Base-by-base conservation (phyloP, 2,797 vertebrate species). In the Sebastes iracundus region DNA sequence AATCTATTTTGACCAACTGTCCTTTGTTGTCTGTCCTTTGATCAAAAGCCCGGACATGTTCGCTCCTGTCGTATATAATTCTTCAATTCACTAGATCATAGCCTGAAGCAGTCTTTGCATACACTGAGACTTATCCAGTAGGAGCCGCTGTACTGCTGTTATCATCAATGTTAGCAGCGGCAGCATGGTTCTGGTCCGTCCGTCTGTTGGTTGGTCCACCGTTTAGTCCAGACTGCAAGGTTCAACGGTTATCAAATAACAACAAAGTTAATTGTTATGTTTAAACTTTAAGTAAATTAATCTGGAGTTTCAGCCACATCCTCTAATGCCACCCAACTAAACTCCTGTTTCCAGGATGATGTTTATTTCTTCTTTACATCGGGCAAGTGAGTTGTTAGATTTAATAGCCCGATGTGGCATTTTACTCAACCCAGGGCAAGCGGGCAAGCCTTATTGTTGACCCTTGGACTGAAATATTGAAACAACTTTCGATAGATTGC, bases 11-110 rank as follows among this genome's bases (percentile, higher is more conserved):
- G n/a, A n/a, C n/a, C 64, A 62, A 25, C 12, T 30, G 23, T 58
- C 30, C 61, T 82, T 82, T 87, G 74, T 84, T 80, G 66, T 81
- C 49, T 46, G 30, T 42, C 0, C 59, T 83, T 83, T 83, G 79
- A 56, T 83, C 72, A 33, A 27, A 82, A 79, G 70, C 58, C 75
- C 73, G 71, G 74, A 66, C 25, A 49, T 76, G 69, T 73, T 82
- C 49, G 73, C 35, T 72, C 79, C 59, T 75, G 25, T 1, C 9
- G 6, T 53, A 38, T n/a, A 33, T 58, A 25, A 38, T 64, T 52
- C 49, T 18, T 82, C 16, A 70, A 11, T 74, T 64, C 46, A 33
- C 22, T 38, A 56, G 61, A 68, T 70, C 33, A 25, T 46, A 46
- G 42, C 42, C 42, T 18, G 42, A 46, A 18, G 42, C 8, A 49